Base-by-base conservation (phyloP, 2,888 invertebrate genomes). In the Tipula confusa region DNA sequence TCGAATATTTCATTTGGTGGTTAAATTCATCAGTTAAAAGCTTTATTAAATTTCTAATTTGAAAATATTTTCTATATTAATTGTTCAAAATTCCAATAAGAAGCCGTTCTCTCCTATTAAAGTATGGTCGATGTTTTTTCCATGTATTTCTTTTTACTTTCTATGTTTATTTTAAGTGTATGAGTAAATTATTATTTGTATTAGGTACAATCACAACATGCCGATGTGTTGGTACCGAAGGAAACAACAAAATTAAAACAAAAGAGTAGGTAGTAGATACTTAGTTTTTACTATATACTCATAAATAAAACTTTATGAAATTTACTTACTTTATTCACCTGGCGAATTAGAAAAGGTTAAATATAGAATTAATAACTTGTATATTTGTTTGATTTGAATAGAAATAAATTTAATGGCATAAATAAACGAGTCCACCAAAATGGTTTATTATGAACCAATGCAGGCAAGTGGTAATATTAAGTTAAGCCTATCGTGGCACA, bases 301-400 rank as follows among this genome's bases (percentile, higher is more conserved):
- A 64, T 64, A 64, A 6, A 43, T 5, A 43, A 64, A 18, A 64
- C n/a, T 24, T 11, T 64, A 64, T 24, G 7, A 64, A 9, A 24
- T 64, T 64, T 64, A 64, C 64, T 13, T 64, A 64, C 64, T 64
- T 24, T 9, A 64, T 64, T 64, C 64, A 64, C 64, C 64, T 64
- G 64, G 64, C 24, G 24, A 64, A 64, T 64, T 64, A 64, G 64
- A 64, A 64, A 64, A 64, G 64, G 64, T 64, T 64, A 64, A 64
- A 64, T 64, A 38, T 38, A 38, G 38, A 38, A 38, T 38, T 13
- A 13, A 13, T 38, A 13, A 38, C 9, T 38, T 38, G 38, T 13
- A 38, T 38, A 38, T 38, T n/a, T n/a, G n/a, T n/a, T n/a, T n/a
- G n/a, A n/a, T n/a, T n/a, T n/a, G n/a, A n/a, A n/a, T n/a, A n/a